Conservation (phyloP, 2,797 vertebrate species). For the Ficedula albicollis region DNA sequence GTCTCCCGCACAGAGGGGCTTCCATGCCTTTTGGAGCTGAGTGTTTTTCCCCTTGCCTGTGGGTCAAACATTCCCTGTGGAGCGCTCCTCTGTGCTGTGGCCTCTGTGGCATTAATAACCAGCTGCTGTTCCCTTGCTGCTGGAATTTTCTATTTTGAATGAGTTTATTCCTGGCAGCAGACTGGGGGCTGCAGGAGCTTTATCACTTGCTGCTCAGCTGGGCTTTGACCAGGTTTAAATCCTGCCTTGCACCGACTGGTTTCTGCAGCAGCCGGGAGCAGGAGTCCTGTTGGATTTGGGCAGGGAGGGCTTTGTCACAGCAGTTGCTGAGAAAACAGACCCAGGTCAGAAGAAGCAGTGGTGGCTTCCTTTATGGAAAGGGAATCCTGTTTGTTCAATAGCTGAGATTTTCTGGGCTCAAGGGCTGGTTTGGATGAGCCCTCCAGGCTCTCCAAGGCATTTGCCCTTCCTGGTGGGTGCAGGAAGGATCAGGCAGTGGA, state of each 20-base stretch:
- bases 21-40: neutral
- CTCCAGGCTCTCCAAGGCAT: neutral
- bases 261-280: neutral
- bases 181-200: neutral
- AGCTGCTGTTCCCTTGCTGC: neutral
- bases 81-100: rapidly evolving
- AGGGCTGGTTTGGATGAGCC: neutral
- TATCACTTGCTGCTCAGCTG: neutral
- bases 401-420: neutral
- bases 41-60: neutral
- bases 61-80: rapidly evolving
- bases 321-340: neutral
- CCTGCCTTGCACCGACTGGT: neutral
- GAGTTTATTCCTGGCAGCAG: neutral
- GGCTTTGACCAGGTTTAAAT: neutral
- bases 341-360: rapidly evolving
- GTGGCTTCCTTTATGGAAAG: neutral
- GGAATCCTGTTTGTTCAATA: neutral
- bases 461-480: neutral
- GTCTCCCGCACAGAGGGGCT: neutral
- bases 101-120: neutral
- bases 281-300: neutral
- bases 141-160: neutral
- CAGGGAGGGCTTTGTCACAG: neutral
- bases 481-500: neutral